Evolutionary conservation across 1,140 invertebrate genomes (phyloP), one percentile per base, ranked within the genome.

Genomic region (Eriocheir sinensis): DNA sequence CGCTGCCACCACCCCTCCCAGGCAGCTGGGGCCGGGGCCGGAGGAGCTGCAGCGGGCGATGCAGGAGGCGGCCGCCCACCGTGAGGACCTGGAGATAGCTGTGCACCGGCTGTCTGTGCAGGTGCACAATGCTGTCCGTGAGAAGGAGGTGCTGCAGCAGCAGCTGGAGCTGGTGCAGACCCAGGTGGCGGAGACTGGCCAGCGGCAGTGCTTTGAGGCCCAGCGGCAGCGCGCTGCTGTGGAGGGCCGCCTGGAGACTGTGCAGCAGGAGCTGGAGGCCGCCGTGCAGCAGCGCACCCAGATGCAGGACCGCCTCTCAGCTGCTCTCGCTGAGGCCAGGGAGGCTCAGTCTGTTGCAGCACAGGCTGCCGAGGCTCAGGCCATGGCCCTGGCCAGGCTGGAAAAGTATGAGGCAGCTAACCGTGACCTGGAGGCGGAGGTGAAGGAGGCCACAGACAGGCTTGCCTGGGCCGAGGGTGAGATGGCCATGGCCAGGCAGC

Each of bases 121-220:
- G n/a, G 90, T 95, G 38, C 95, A 95, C 40, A 95, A 95, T 94
- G 92, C 95, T 81, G 95, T 95, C 41, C 44, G 95, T 40, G 95
- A 95, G 53, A 95, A 95, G 53, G 95, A 95, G 80, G 34, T 95
- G 3, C 92, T 88, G 41, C 95, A 95, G 79, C 92, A 95, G 30
- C 95, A 95, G 40, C 83, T 95, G 27, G 95, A 95, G 32, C 34
- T 95, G 30, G 85, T 95, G 83, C 93, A 95, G 32, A 95, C 95
- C 17, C 94, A 95, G 92, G 83, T 95, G 44, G 94, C 92, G 30
- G 95, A 95, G 79, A 95, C 92, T 0, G 94, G 92, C 80, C 95
- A 95, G 81, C 90, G 94, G 53, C 92, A 95, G 48, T 95, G 92
- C 83, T 95, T 95, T 95, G 95, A 95, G 60, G 92, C 94, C 12